phyloP scores from a whole-genome alignment of 1,140 invertebrate genomes.

The Aphis gossypii region DNA sequence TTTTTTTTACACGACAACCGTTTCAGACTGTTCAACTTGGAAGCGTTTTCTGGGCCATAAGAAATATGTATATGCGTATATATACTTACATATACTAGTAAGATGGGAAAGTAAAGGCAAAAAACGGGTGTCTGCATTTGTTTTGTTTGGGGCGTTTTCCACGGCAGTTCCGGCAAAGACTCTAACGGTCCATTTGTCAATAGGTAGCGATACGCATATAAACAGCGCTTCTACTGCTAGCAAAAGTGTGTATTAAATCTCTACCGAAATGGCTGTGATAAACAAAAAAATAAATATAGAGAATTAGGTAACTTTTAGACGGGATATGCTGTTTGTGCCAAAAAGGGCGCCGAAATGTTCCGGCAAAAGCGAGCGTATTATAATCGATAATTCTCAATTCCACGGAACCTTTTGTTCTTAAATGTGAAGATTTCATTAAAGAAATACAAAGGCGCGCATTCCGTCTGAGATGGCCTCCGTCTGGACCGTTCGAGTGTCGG shows the following conservation, averaged over 20 bases:
- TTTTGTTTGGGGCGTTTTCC: conserved; percentile 36
- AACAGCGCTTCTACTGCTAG: not conserved
- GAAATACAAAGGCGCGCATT: not conserved
- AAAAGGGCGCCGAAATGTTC: conserved; percentile 29
- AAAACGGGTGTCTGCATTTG: conserved; percentile 27
- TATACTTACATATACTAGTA: not conserved
- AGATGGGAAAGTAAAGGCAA: conserved; percentile 10
- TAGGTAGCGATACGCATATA: conserved; percentile 41
- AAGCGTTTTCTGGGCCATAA: conserved; percentile 29
- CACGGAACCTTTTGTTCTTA: not conserved
- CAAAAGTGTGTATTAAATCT: conserved; percentile 12
- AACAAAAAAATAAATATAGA: conserved; percentile 48
- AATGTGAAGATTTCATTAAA: not conserved
- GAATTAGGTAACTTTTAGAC: conserved; percentile 49
- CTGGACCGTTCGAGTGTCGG: not conserved
- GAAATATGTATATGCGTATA: conserved; percentile 11
- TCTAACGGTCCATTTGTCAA: conserved; percentile 49
- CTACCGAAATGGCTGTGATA: conserved; percentile 9
- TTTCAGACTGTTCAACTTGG: conserved; percentile 36
- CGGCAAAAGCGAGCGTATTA: not conserved
- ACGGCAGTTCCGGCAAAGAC: conserved; percentile 42
- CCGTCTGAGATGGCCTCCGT: not conserved
- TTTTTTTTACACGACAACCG: conserved; percentile 30
- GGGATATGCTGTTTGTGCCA: conserved; percentile 15
- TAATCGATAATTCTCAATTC: conserved; percentile 37